Percentiles rank a stretch among this genome's conserved stretches.
Conservation (phyloP, 2,113 vertebrate species). For the Periophthalmus modestus region DNA sequence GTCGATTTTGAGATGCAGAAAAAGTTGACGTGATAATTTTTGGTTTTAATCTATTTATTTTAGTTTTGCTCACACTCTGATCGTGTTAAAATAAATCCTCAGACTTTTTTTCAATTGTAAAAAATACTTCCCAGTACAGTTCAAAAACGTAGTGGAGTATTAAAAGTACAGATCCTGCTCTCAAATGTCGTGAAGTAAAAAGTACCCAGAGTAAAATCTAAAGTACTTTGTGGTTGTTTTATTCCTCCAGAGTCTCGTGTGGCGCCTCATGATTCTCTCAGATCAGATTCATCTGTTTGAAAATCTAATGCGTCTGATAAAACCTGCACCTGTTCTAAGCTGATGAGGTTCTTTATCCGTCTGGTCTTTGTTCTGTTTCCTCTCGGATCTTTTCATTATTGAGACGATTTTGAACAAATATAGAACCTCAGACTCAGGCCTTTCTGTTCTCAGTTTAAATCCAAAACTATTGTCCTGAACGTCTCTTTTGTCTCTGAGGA, state of each 20-base stretch:
- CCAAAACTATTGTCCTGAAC: neutral
- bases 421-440: neutral
- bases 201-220: no score
- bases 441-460: neutral
- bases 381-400: neutral
- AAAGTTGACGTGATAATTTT: no score
- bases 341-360: neutral
- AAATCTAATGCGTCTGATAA: neutral
- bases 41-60: no score
- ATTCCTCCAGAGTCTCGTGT: neutral
- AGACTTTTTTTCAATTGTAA: no score
- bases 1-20: no score
- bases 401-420: neutral
- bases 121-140: no score
- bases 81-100: no score
- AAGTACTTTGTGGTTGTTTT: no score
- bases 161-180: no score
- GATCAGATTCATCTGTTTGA: neutral
- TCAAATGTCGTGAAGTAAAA: no score
- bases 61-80: no score
- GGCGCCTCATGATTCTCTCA: neutral
- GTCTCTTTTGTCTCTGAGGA: fast-evolving
- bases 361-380: neutral
- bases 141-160: no score
- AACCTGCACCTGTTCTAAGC: slow-evolving; percentile 3